Evolutionary conservation across 2,888 invertebrate species (phyloP), one percentile per base, ranked within the genome.

Genomic region (Portevinia maculata): DNA sequence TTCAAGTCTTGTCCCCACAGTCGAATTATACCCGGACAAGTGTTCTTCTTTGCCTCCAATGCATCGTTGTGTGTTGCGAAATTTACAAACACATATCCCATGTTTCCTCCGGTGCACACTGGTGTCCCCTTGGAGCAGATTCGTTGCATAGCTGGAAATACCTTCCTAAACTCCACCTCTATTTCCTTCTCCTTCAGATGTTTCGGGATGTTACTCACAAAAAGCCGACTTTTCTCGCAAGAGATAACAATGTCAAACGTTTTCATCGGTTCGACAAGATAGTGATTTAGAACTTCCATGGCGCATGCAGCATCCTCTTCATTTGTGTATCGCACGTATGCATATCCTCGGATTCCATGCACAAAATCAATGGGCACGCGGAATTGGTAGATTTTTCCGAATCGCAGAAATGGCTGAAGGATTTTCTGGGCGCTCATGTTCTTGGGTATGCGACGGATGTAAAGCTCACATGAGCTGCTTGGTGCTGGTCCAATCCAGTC

Each of bases 381-480:
- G 39, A 88, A 87, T 65, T 88, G 87, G 50, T 88, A 89, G n/a
- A 89, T 86, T 13, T 79, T 73, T 0, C 89, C 89, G 62, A 88
- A 88, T 3, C 87, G 85, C 9, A 86, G 53, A 71, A 89, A 88
- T 7, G 86, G 86, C 2, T 86, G 78, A 3, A 88, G 19, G 0
- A 89, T 75, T 7, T 84, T 84, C 1, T 86, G 70, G 57, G 87
- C 88, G 30, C 84, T 76, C 3, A 88, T 48, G 34, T 85, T 74
- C 13, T 85, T 85, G 3, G 88, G 88, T 9, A 88, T 87, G 13
- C 85, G 86, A 0, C 87, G 87, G 3, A 88, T 86, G 73, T 86
- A 88, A 1, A 88, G 28, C 52, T 88, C 88, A 46, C 88, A 88
- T 0, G 85, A 83, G 46, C 86, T 87, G 2, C 85, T 79, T 0